phyloP scores from a whole-genome alignment of 2,113 vertebrate genomes.

The Dendropsophus ebraccatus region DNA sequence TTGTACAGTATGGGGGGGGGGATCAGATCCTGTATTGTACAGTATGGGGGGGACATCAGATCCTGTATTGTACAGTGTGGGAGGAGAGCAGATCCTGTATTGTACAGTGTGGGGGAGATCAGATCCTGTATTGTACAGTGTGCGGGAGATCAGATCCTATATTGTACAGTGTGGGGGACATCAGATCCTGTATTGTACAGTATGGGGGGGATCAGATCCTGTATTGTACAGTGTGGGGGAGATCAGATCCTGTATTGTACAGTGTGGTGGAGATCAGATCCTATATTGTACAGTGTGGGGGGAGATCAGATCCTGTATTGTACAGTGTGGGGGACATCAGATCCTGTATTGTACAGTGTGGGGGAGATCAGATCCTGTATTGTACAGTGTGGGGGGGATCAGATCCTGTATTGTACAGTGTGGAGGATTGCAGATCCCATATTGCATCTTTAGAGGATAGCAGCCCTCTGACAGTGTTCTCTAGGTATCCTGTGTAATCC shows the following conservation, averaged over 20 bases:
- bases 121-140: not conserved
- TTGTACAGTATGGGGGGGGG: not conserved
- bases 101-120: not conserved
- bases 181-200: not conserved
- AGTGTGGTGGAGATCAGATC: not conserved
- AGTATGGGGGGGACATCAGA: not conserved
- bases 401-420: constrained; percentile 9
- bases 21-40: not conserved
- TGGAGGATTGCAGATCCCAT: not conserved
- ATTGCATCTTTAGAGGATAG: not conserved
- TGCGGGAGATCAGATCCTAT: not conserved
- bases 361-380: not conserved
- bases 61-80: not conserved
- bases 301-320: constrained; percentile 5
- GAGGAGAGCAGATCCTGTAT: constrained; percentile 16
- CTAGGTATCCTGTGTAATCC: not conserved
- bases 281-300: not conserved
- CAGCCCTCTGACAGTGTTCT: too few relatives aligned
- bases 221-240: not conserved
- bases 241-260: not conserved
- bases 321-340: constrained; percentile 4
- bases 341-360: constrained; percentile 7
- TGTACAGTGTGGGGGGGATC: not conserved
- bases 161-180: not conserved
- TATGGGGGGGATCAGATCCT: constrained; percentile 1